Base-by-base conservation (phyloP, 2,888 invertebrate genomes). In the Philereme vetulata region DNA sequence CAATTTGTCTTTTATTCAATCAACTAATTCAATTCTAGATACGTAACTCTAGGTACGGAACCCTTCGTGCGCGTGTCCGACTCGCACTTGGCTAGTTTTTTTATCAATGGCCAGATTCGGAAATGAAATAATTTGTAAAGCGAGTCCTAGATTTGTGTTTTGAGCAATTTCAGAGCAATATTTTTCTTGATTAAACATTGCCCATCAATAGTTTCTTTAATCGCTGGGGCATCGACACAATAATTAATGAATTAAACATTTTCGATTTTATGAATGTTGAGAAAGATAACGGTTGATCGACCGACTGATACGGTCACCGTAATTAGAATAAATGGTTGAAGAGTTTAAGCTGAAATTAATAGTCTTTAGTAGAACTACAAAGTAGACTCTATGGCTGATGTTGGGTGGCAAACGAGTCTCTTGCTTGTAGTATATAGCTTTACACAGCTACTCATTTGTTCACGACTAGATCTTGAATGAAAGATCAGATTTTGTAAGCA, bases 171-270 rank as follows among this genome's bases (percentile, higher is more conserved):
- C 10, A 46, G 51, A 57, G 35, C 47, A 54, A 62, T 57, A 46
- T 50, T 51, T 62, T 46, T 21, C 48, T 62, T 62, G 62, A 62
- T 62, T 62, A 62, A 55, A 57, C 51, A 36, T 57, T 48, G 44
- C 47, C 47, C 51, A 57, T 54, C 47, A 55, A 62, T 54, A 54
- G 59, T 50, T 56, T 62, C 40, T 54, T 43, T 56, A 62, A 62
- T 55, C 54, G 54, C 44, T 57, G 55, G 21, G 55, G 48, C 58
- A 62, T 48, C 55, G 62, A 62, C 62, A 66, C 65, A 67, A 86
- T 85, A 84, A 88, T 86, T 87, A 87, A 88, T 89, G 84, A 86
- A 89, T 83, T 84, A 84, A 86, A 83, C 75, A 80, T 74, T 84
- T 82, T 81, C 80, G 77, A 84, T 80, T 85, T 85, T 86, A 85